Evolutionary conservation across 2,113 vertebrate species (phyloP).

Genomic region (Nicator chloris): DNA sequence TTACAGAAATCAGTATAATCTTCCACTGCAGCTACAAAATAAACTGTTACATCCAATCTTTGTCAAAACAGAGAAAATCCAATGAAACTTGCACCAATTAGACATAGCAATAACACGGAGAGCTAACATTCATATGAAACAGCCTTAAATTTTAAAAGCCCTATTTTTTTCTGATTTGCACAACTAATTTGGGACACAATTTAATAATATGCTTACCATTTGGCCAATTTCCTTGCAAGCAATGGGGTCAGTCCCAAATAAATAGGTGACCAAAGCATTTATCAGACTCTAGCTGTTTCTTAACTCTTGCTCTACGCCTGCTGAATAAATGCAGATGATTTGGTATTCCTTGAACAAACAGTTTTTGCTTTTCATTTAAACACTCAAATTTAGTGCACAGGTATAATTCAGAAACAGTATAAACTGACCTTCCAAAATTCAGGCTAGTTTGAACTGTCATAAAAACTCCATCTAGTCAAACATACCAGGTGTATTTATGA

Average conservation of each 20-base stretch:
- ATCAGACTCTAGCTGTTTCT: background rate
- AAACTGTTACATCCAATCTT: background rate
- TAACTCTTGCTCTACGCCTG: background rate
- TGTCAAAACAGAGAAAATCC: background rate
- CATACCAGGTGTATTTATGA: fast-evolving
- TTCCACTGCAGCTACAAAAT: background rate
- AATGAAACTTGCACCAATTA: background rate
- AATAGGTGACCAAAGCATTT: background rate
- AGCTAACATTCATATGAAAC: background rate
- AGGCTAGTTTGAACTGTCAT: background rate
- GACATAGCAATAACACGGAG: background rate
- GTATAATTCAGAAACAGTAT: background rate
- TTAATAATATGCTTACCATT: background rate
- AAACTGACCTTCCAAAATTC: background rate
- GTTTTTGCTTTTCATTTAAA: background rate
- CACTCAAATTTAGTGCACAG: background rate
- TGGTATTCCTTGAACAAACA: background rate
- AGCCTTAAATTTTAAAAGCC: background rate
- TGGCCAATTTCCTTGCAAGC: background rate
- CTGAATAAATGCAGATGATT: background rate
- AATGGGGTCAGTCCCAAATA: background rate
- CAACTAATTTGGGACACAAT: background rate
- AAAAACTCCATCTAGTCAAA: background rate
- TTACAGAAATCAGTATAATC: background rate
- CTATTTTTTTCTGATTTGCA: background rate